A percentile compares a stretch with the other conserved stretches of the same genome.
These are phyloP conservation scores for Trachythela sp. DNA, from an alignment of 64 coral and sea anemone genomes.

Conservation along the genomic window DNA sequence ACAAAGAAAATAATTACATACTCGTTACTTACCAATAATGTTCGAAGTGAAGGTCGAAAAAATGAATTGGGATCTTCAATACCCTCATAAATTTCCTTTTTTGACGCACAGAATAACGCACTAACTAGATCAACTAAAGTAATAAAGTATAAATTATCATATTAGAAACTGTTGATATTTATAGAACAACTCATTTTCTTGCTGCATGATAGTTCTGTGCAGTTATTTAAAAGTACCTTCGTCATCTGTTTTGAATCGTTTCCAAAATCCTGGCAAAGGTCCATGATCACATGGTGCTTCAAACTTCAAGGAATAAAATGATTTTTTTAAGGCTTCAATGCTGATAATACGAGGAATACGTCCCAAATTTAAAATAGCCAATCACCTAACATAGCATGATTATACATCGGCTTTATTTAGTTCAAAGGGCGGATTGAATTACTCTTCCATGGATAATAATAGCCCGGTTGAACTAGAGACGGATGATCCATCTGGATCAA, in stretches of 20 bases:
- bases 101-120: constrained; percentile 91
- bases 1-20: no score
- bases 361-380: no score
- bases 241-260: constrained; percentile 78
- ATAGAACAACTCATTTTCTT: no score
- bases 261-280: constrained; percentile 48
- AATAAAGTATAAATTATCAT: background rate
- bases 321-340: background rate
- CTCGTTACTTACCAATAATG: constrained; percentile 75
- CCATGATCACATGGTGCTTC: constrained; percentile 58
- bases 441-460: no score
- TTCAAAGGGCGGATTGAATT: no score
- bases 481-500: no score
- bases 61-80: constrained; percentile 80
- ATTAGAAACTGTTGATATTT: no score
- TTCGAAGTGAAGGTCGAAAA: constrained; percentile 84
- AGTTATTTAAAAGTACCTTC: constrained; percentile 50
- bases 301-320: constrained; percentile 55
- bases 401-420: no score
- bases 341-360: background rate
- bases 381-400: no score
- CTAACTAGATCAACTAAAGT: constrained; percentile 95
- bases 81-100: constrained; percentile 89
- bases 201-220: no score
- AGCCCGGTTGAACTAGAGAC: no score